Evolutionary conservation across 2,888 invertebrate species (phyloP).

Genomic region (Ctena decussata): DNA sequence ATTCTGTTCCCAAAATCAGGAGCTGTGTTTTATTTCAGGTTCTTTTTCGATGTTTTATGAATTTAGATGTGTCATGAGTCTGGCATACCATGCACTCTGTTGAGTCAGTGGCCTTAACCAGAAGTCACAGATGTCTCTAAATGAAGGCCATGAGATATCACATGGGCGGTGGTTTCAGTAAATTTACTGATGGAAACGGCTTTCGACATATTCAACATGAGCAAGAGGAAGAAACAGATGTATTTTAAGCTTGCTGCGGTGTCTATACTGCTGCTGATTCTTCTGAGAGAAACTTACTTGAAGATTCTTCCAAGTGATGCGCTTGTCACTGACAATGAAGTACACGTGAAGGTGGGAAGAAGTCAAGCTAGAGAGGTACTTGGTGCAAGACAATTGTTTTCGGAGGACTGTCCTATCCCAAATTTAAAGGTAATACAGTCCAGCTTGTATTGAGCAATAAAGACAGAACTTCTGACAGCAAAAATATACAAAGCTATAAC

Average conservation of each 20-base stretch:
- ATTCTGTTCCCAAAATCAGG: no score
- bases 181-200: background rate
- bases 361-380: background rate
- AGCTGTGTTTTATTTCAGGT: no score
- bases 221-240: background rate
- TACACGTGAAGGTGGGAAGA: background rate
- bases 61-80: no score
- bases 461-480: no score
- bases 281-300: background rate
- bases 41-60: no score
- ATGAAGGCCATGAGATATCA: no score
- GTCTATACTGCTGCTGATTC: background rate
- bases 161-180: no score
- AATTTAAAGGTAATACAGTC: conserved; percentile 28
- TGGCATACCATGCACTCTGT: no score
- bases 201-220: background rate
- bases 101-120: no score
- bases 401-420: conserved; percentile 27
- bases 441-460: no score
- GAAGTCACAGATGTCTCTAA: no score
- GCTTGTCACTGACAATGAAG: background rate
- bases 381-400: background rate
- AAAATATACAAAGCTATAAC: no score
- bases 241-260: background rate
- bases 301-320: background rate